Evolutionary conservation across 2,888 invertebrate species (phyloP).

Genomic region (Epistrophe eligans): DNA sequence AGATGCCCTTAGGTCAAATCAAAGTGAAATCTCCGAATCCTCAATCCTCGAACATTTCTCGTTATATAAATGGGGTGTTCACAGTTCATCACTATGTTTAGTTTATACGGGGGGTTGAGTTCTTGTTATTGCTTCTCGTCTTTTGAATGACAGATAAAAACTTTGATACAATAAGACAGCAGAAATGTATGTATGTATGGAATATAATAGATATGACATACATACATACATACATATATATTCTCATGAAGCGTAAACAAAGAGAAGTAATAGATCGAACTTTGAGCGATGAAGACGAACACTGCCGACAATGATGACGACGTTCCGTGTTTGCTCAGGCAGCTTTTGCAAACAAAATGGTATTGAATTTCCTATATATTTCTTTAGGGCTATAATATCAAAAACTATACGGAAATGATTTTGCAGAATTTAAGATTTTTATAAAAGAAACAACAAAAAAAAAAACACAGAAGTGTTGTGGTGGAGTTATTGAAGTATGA

Average conservation of each 20-base stretch:
- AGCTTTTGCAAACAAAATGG: constrained; percentile 65
- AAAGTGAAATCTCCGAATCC: constrained; percentile 59
- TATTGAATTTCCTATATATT: constrained; percentile 53
- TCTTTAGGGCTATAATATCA: constrained; percentile 61
- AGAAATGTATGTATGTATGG: constrained; percentile 17
- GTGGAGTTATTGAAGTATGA: neutral
- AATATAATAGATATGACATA: constrained; percentile 9
- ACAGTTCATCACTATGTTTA: constrained; percentile 27
- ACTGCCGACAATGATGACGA: neutral
- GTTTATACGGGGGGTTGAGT: constrained; percentile 51
- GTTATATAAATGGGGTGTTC: constrained; percentile 31
- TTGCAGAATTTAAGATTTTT: constrained; percentile 21
- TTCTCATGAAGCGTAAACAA: constrained; percentile 63
- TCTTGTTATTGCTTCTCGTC: constrained; percentile 71
- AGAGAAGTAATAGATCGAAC: constrained; percentile 73
- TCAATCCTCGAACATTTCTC: constrained; percentile 28
- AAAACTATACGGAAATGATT: constrained; percentile 50
- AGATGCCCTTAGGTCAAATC: constrained; percentile 70
- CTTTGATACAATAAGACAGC: constrained; percentile 67
- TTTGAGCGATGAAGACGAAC: constrained; percentile 30
- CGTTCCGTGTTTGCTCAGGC: constrained; percentile 72
- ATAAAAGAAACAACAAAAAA: neutral
- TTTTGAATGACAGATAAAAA: constrained; percentile 73
- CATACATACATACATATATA: neutral
- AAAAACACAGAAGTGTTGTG: neutral